These are phyloP conservation scores for Mnemiopsis leidyi DNA, from an alignment of 37 sponge, comb jelly and placozoan genomes.

Conservation along the genomic window DNA sequence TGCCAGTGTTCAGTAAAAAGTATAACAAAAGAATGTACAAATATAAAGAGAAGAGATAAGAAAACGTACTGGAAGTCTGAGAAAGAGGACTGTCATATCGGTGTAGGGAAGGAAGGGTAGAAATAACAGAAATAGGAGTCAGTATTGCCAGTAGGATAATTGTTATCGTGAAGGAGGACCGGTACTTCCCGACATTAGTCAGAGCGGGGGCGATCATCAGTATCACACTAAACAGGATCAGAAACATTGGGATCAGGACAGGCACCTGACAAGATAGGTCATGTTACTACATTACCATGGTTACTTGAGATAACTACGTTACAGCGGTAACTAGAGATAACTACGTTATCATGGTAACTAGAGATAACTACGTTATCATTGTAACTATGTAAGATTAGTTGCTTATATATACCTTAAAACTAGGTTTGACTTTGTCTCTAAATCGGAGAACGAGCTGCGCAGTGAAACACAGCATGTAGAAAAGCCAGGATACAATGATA, in stretches of 20 bases:
- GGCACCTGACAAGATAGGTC: too few species aligned
- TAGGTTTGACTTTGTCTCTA: background rate
- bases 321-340: too few species aligned
- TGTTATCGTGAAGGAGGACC: background rate
- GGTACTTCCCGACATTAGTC: constrained; percentile 3
- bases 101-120: background rate
- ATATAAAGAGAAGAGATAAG: too few species aligned
- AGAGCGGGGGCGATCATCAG: background rate
- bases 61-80: background rate
- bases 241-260: background rate
- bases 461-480: constrained; percentile 24
- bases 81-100: background rate
- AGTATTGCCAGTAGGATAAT: background rate
- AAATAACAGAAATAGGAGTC: background rate
- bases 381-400: too few species aligned
- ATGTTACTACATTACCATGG: too few species aligned
- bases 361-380: too few species aligned
- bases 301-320: too few species aligned
- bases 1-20: too few species aligned
- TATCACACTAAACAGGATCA: background rate
- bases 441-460: background rate
- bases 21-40: too few species aligned
- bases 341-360: too few species aligned
- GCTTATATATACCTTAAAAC: background rate
- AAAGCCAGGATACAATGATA: constrained; percentile 6